Percentiles rank a stretch among this genome's conserved stretches.
Conservation (phyloP, 1,140 invertebrate species). For the silkworm (Bombyx mori) region ASM3026992v2 NC_085122.1:13475501-13476000, state of each 20-base stretch:
- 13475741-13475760: conserved; percentile 68
- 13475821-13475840: background rate
- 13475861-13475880: background rate
- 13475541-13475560: too few species aligned
- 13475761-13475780: conserved; percentile 56
- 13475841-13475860: background rate
- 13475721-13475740: conserved; percentile 69
- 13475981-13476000: background rate
- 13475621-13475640: too few species aligned
- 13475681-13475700: conserved; percentile 65
- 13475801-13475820: conserved; percentile 14
- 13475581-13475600: conserved; percentile 11
- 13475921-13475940: background rate
- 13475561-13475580: too few species aligned
- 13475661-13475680: conserved; percentile 62
- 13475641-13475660: conserved; percentile 13
- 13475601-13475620: conserved; percentile 10
- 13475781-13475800: conserved; percentile 32
- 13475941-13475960: background rate
- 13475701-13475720: conserved; percentile 64
- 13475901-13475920: background rate
- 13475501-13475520: too few species aligned
- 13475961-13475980: background rate
- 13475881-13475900: background rate
- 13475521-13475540: too few species aligned